Conservation (phyloP, 2,888 invertebrate genomes). For the Sialis lutaria region DNA sequence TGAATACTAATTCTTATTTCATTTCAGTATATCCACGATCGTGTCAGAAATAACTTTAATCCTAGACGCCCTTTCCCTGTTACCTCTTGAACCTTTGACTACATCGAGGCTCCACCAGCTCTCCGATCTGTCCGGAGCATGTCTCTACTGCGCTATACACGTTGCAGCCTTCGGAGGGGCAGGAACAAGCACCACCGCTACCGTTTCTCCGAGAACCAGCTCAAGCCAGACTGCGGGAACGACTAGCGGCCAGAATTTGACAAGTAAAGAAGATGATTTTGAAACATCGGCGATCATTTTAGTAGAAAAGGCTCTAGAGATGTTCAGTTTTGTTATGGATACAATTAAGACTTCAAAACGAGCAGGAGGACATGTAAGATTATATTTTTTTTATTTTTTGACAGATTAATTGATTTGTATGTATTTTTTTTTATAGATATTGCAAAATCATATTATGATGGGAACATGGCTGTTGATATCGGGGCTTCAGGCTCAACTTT, state of each 20-base stretch:
- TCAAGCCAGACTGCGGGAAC: constrained; percentile 12
- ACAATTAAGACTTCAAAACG: constrained; percentile 72
- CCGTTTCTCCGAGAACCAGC: constrained; percentile 13
- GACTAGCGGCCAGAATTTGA: constrained; percentile 15
- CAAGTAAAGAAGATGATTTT: constrained; percentile 51
- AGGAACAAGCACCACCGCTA: constrained; percentile 32
- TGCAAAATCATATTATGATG: constrained; percentile 78
- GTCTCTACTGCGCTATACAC: constrained; percentile 56
- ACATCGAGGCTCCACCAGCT: constrained; percentile 67
- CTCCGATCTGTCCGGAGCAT: constrained; percentile 66
- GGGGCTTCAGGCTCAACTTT: constrained; percentile 70
- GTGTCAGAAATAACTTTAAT: constrained; percentile 73
- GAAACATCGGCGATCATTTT: constrained; percentile 68
- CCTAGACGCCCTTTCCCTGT: constrained; percentile 66
- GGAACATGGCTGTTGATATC: constrained; percentile 78
- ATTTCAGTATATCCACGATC: constrained; percentile 50
- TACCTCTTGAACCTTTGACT: constrained; percentile 75
- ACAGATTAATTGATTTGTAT: not conserved
- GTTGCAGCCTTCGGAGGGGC: constrained; percentile 8
- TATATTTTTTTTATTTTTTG: not conserved
- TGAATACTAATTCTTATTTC: not conserved
- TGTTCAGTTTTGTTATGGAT: constrained; percentile 65
- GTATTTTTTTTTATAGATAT: constrained; percentile 33
- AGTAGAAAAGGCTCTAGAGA: constrained; percentile 75
- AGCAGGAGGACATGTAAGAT: constrained; percentile 69